Percentiles rank a stretch among this genome's conserved stretches.
Evolutionary conservation across 2,113 vertebrate species (phyloP).

Genomic region (Kobus ellipsiprymnus): DNA sequence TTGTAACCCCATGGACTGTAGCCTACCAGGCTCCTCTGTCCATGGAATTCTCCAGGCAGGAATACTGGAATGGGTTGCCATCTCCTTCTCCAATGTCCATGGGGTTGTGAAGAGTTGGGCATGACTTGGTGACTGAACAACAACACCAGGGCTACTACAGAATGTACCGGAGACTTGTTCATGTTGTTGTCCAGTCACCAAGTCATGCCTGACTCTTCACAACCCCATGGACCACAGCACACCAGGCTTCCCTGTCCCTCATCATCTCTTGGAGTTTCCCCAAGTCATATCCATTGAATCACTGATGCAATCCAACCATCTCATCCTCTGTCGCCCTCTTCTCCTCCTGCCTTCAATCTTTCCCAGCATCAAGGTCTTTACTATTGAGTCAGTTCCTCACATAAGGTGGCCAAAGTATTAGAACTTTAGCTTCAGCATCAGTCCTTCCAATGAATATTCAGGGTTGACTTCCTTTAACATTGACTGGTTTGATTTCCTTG

Average conservation of each 20-base stretch:
- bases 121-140: not conserved
- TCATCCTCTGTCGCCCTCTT: not conserved
- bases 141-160: not conserved
- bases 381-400: not conserved
- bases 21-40: not conserved
- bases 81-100: not conserved
- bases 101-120: not conserved
- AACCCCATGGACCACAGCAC: not conserved
- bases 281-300: not conserved
- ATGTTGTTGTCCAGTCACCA: not conserved
- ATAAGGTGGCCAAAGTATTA: not conserved
- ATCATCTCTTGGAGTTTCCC: not conserved
- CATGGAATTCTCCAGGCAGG: not conserved
- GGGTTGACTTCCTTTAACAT: not conserved
- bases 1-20: not conserved
- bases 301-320: not conserved
- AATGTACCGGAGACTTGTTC: not conserved
- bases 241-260: not conserved
- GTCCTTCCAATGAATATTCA: not conserved
- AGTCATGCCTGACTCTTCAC: not conserved
- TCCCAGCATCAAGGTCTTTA: not conserved
- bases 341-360: not conserved
- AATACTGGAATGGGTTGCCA: not conserved
- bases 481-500: not conserved
- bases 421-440: not conserved